These are phyloP conservation scores for Tapera naevia DNA, from an alignment of 2,797 vertebrate genomes.

Conservation along the genomic window DNA sequence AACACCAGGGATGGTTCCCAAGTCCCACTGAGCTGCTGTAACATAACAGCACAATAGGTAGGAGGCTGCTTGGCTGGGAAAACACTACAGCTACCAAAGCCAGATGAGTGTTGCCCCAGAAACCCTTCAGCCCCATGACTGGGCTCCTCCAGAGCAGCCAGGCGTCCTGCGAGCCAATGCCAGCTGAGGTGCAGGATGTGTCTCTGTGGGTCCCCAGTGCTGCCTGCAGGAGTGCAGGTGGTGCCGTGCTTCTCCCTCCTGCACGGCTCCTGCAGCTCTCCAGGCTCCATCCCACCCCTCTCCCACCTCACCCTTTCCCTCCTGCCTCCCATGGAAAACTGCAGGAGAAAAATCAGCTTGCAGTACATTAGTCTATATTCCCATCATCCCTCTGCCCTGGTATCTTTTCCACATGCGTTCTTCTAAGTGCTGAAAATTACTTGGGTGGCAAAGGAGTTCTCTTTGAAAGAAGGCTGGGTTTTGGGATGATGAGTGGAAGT, in stretches of 20 bases:
- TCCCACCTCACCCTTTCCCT: no score
- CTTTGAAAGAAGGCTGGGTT: background rate
- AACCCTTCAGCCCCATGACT: background rate
- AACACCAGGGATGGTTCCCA: fast-evolving
- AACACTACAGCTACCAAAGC: fast-evolving
- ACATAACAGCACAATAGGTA: fast-evolving
- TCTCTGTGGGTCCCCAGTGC: background rate
- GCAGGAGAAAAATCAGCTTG: background rate
- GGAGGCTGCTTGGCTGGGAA: no score
- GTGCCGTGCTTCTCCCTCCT: background rate
- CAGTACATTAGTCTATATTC: fast-evolving
- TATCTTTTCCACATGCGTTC: background rate
- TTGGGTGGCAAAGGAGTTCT: background rate
- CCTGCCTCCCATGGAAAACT: background rate
- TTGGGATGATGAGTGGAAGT: background rate
- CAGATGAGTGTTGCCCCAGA: background rate
- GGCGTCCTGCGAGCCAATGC: background rate
- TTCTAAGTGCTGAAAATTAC: background rate
- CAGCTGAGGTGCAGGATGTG: fast-evolving
- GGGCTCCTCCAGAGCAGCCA: background rate
- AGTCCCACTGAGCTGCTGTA: background rate
- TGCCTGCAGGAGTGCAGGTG: background rate
- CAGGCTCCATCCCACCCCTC: background rate
- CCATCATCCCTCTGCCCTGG: background rate
- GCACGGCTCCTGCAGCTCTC: background rate